phyloP scores from a whole-genome alignment of 2,888 invertebrate genomes.

The Selenia dentaria region DNA sequence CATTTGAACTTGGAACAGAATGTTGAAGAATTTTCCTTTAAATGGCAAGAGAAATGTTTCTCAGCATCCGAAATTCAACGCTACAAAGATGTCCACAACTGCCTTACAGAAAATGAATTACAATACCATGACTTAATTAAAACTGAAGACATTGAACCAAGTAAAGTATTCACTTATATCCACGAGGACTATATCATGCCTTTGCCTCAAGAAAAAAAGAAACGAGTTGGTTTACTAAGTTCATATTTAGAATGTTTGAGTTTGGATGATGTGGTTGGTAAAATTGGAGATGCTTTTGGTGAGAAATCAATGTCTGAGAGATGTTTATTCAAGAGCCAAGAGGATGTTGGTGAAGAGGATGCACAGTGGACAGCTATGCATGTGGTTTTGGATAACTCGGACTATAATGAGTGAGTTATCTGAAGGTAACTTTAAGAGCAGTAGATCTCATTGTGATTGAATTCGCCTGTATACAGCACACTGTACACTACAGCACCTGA shows the following conservation, averaged over 20 bases:
- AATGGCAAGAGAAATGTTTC: constrained; percentile 91
- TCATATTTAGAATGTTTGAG: constrained; percentile 49
- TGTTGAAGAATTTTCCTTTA: constrained; percentile 70
- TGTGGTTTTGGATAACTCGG: constrained; percentile 66
- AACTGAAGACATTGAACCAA: constrained; percentile 54
- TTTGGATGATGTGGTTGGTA: constrained; percentile 43
- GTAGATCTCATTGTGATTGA: no score
- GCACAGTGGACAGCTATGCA: constrained; percentile 72
- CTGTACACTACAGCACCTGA: no score
- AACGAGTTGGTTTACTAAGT: constrained; percentile 39
- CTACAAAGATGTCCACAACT: constrained; percentile 86
- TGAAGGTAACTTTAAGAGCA: no score
- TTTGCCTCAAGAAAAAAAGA: constrained; percentile 47
- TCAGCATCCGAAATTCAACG: constrained; percentile 85
- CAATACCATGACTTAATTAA: constrained; percentile 56
- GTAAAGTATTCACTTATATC: constrained; percentile 83
- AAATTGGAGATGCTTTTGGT: constrained; percentile 38
- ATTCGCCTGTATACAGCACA: no score
- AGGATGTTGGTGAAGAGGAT: constrained; percentile 46
- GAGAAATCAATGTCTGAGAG: constrained; percentile 48
- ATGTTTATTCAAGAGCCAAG: constrained; percentile 61
- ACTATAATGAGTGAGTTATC: constrained; percentile 62
- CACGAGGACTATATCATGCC: constrained; percentile 82
- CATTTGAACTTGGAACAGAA: constrained; percentile 43
- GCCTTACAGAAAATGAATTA: constrained; percentile 84